phyloP scores from a whole-genome alignment of 2,888 invertebrate species.

The Ephialtes manifestator region DNA sequence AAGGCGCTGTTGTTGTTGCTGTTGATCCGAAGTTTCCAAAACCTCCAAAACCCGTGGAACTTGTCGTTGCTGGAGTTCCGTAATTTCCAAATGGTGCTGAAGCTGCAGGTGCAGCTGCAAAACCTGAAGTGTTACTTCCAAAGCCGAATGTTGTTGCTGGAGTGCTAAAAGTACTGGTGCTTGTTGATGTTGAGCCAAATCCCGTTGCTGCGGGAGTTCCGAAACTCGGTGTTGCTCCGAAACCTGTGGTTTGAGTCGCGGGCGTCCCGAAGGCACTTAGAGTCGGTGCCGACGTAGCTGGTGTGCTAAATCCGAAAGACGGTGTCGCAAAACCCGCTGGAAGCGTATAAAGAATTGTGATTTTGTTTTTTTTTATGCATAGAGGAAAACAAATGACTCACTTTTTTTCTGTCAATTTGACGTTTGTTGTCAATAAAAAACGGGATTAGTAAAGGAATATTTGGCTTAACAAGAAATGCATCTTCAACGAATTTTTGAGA shows the following conservation, averaged over 20 bases:
- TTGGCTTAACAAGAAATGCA: constrained; percentile 1
- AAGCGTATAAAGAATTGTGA: constrained; percentile 33
- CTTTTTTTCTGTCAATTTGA: constrained; percentile 56
- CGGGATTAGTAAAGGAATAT: constrained; percentile 23
- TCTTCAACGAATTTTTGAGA: background rate
- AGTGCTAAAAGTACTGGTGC: constrained; percentile 73
- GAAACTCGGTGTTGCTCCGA: constrained; percentile 86
- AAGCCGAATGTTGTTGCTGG: constrained; percentile 83
- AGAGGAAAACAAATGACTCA: background rate
- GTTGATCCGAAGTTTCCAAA: constrained; percentile 79
- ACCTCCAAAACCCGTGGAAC: constrained; percentile 84
- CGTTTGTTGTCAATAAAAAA: constrained; percentile 35
- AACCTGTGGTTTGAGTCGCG: constrained; percentile 83
- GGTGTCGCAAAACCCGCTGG: constrained; percentile 86
- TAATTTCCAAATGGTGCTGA: constrained; percentile 76
- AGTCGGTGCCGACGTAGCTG: constrained; percentile 87
- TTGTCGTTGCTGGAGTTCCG: constrained; percentile 80
- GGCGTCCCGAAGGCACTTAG: constrained; percentile 86
- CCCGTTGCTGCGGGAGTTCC: constrained; percentile 87
- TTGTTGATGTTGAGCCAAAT: constrained; percentile 84
- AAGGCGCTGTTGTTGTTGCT: constrained; percentile 80
- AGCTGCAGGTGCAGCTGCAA: constrained; percentile 85
- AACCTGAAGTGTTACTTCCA: constrained; percentile 86
- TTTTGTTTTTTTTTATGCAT: constrained; percentile 23
- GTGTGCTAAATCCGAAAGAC: constrained; percentile 84